A percentile compares a stretch with the other conserved stretches of the same genome.
Conservation (phyloP, 2,797 vertebrate species). For the Petrocephalus sullivani region DNA sequence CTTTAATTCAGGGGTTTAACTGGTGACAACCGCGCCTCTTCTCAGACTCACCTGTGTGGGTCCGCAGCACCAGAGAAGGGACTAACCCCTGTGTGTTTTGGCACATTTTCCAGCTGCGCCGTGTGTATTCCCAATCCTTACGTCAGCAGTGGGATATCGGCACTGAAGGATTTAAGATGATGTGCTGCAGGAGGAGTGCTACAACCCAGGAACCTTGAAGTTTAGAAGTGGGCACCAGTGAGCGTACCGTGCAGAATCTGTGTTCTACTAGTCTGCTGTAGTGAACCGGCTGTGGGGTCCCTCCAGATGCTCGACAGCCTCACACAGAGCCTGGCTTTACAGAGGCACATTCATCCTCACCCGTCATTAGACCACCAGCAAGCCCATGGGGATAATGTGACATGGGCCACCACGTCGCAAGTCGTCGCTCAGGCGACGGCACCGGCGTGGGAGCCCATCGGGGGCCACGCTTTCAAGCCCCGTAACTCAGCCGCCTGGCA, state of each 20-base stretch:
- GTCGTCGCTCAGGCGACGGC: constrained; percentile 47
- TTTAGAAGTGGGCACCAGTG: background rate
- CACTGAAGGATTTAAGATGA: background rate
- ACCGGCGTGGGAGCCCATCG: constrained; percentile 25
- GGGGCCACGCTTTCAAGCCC: constrained; percentile 30
- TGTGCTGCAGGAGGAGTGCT: background rate
- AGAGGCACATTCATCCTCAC: background rate
- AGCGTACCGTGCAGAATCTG: background rate
- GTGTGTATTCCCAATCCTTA: background rate
- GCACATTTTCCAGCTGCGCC: background rate
- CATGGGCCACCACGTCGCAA: constrained; percentile 41
- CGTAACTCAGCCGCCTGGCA: constrained; percentile 41
- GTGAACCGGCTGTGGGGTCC: background rate
- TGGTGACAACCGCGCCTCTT: background rate
- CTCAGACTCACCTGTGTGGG: background rate
- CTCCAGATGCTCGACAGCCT: background rate
- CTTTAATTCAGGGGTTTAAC: background rate
- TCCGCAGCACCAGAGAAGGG: background rate
- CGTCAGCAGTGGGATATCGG: background rate
- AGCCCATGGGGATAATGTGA: constrained; percentile 14
- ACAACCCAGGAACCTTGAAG: background rate
- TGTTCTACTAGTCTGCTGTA: background rate
- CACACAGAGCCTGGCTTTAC: background rate
- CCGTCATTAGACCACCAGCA: background rate
- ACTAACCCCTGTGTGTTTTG: background rate